Base-by-base conservation (phyloP, 2,888 invertebrate species). In the Chloroclystis v-ata region DNA sequence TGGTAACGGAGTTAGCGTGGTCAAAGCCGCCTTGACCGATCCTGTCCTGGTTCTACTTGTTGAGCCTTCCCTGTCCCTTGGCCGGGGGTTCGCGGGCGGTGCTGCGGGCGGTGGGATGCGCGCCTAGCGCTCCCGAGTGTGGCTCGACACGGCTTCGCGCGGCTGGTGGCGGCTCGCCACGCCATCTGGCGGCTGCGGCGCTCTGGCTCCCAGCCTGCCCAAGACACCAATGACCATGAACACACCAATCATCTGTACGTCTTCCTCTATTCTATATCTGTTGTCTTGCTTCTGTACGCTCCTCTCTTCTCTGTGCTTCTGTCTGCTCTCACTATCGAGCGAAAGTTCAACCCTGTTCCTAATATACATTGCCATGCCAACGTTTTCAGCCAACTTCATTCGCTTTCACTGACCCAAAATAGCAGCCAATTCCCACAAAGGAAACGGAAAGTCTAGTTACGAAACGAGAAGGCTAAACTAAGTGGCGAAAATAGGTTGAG, bases 111-210 rank as follows among this genome's bases (percentile, higher is more conserved):
- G 67, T 4, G 64, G 69, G 60, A 81, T 78, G 80, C 78, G 82
- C 82, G 78, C 61, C 60, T 79, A 81, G 82, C 77, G 82, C 77
- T 70, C 70, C 61, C 75, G 72, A 86, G 71, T 67, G 90, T 91
- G 91, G 91, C 91, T 89, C 90, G 91, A 66, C 91, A 91, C 90
- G 90, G 91, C 65, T 89, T 92, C 82, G 91, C 91, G 79, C 90
- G 91, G 82, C 90, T 92, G 76, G 91, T 91, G 89, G 91, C 91
- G 81, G 91, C 91, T 66, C 91, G 91, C 82, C 91, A 91, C 89
- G 91, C 91, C 89, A 90, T 92, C 89, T 91, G 91, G 91, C 90
- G 91, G 72, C 89, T 91, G 76, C 88, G 91, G 71, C 85, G 87
- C 67, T 87, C 88, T 67, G 87, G 84, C 72, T 88, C 87, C 63